Evolutionary conservation across 1,140 invertebrate species (phyloP).

Genomic region (Drosophila teissieri): DNA sequence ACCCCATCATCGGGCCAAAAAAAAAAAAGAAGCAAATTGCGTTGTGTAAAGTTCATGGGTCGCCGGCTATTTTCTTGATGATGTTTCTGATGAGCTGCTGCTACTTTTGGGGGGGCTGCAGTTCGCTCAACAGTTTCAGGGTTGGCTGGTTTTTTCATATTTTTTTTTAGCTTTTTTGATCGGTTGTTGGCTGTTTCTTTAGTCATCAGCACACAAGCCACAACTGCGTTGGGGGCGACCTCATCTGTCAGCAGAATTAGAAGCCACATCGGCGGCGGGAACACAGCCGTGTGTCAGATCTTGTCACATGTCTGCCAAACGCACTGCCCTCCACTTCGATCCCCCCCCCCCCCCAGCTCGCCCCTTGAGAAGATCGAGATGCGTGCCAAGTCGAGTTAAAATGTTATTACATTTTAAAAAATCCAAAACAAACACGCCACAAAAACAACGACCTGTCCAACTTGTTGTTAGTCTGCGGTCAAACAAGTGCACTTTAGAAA

Average conservation of each 20-base stretch:
- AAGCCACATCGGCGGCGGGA: conserved; percentile 56
- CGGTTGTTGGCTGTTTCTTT: conserved; percentile 15
- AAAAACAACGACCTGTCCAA: conserved; percentile 62
- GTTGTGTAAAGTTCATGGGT: conserved; percentile 79
- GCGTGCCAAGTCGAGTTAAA: conserved; percentile 69
- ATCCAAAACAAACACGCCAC: conserved; percentile 15
- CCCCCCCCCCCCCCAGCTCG: conserved; percentile 6
- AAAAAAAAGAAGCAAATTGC: conserved; percentile 36
- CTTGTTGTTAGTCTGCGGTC: conserved; percentile 81
- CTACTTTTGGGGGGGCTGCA: conserved; percentile 44
- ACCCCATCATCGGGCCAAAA: conserved; percentile 12
- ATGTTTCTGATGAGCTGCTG: conserved; percentile 18
- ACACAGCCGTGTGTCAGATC: conserved; percentile 45
- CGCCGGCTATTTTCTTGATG: conserved; percentile 45
- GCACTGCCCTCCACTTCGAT: conserved; percentile 23
- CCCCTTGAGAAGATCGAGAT: conserved; percentile 29
- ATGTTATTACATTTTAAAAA: conserved; percentile 74
- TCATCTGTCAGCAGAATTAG: conserved; percentile 81
- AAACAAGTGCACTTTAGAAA: conserved; percentile 83
- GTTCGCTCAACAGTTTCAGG: conserved; percentile 74
- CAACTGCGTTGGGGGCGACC: conserved; percentile 73
- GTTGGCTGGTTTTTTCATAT: conserved; percentile 73
- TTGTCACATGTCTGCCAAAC: conserved; percentile 43
- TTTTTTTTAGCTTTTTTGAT: conserved; percentile 11
- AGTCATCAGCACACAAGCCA: conserved; percentile 47